Conservation (phyloP, 2,113 vertebrate species). For the human (Homo sapiens) region DNA sequence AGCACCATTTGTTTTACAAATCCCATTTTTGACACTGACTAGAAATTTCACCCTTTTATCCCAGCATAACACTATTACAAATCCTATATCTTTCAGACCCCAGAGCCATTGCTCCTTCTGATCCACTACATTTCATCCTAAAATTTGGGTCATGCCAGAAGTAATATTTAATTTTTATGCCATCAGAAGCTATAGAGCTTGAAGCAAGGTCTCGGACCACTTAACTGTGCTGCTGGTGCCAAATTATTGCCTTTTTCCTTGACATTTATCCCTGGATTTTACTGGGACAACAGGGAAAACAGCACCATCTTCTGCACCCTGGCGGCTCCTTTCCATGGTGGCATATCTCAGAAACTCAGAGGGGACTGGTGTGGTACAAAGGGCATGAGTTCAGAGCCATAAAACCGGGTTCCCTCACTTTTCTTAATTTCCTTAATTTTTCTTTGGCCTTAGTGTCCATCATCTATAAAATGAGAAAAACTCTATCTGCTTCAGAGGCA, state of each 20-base stretch:
- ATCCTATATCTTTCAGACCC: neutral
- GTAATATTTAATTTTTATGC: neutral
- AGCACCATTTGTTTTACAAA: constrained; percentile 7
- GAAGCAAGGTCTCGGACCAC: neutral
- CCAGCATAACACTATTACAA: neutral
- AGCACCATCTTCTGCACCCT: neutral
- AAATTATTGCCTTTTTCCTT: neutral
- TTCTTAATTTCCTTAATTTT: neutral
- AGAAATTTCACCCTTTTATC: neutral
- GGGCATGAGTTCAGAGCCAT: neutral
- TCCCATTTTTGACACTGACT: neutral
- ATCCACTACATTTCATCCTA: neutral
- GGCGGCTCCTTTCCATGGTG: neutral
- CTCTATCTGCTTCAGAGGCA: neutral
- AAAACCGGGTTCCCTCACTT: neutral
- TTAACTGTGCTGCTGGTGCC: neutral
- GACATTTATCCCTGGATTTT: neutral
- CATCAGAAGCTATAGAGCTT: neutral
- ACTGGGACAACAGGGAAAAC: neutral
- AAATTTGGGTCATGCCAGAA: neutral
- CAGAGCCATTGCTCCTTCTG: neutral
- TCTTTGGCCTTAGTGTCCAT: neutral
- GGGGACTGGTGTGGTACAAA: neutral
- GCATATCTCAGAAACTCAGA: neutral
- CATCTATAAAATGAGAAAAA: neutral